A percentile compares a stretch with the other conserved stretches of the same genome.
phyloP scores from a whole-genome alignment of 1,140 invertebrate species.

The Pogonognathellus flavescens region DNA sequence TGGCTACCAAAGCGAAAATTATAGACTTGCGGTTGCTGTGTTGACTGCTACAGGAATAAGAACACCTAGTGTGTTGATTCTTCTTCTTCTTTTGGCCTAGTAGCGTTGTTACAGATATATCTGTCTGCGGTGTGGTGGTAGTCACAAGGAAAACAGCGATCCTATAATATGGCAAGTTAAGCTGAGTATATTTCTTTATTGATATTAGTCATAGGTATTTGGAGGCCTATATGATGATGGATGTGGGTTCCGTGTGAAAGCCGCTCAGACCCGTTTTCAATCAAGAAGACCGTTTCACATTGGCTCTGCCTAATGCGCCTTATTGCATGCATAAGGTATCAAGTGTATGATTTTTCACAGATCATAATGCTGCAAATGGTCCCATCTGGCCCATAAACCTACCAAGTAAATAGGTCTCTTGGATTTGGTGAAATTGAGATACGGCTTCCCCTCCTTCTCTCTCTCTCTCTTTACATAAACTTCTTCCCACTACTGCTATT shows the following conservation, averaged over 20 bases:
- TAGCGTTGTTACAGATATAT: no score
- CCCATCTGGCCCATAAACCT: slow-evolving; percentile 57
- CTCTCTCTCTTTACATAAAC: slow-evolving; percentile 25
- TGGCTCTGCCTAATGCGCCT: slow-evolving; percentile 39
- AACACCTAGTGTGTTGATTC: not conserved
- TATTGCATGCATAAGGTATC: slow-evolving; percentile 50
- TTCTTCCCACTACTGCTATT: slow-evolving; percentile 3
- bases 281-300: slow-evolving; percentile 37
- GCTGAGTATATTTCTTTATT: no score
- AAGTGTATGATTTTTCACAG: slow-evolving; percentile 53
- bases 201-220: not conserved
- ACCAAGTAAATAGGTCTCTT: slow-evolving; percentile 50
- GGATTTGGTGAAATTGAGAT: slow-evolving; percentile 54
- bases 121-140: no score
- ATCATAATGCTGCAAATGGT: slow-evolving; percentile 55
- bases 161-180: no score
- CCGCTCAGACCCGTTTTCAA: slow-evolving; percentile 44
- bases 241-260: slow-evolving; percentile 43
- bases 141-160: no score
- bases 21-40: no score
- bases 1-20: not conserved
- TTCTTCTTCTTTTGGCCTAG: not conserved
- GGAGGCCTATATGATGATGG: slow-evolving; percentile 44
- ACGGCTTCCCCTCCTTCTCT: slow-evolving; percentile 48
- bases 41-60: not conserved